Evolutionary conservation across 2,113 vertebrate species (phyloP).

Genomic region (Prionailurus viverrinus): DNA sequence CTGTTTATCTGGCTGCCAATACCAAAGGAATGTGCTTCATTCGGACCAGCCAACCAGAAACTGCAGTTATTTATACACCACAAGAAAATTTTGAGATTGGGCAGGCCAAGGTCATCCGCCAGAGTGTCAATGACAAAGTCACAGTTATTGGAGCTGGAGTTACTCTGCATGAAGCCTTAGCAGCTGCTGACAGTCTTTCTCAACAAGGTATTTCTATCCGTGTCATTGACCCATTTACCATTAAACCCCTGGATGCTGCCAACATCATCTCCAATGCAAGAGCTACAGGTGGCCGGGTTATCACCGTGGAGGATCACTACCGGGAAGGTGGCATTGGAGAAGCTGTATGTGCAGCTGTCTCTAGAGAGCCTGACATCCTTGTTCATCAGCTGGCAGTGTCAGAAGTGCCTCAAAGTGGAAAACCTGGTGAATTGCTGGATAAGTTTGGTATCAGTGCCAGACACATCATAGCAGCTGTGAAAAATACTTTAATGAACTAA

Average conservation of each 20-base stretch:
- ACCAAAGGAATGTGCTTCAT: constrained; percentile 94
- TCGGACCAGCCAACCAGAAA: constrained; percentile 90
- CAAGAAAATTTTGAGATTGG: constrained; percentile 92
- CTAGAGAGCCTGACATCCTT: constrained; percentile 88
- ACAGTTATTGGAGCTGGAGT: constrained; percentile 93
- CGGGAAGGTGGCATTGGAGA: constrained; percentile 94
- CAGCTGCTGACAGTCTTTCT: constrained; percentile 89
- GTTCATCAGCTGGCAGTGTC: constrained; percentile 90
- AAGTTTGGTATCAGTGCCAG: constrained; percentile 91
- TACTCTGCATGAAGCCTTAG: constrained; percentile 92
- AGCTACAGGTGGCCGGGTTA: constrained; percentile 89
- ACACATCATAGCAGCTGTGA: constrained; percentile 89
- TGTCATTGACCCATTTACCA: constrained; percentile 93
- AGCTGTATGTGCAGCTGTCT: constrained; percentile 90
- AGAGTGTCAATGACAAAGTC: constrained; percentile 88
- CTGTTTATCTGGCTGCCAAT: constrained; percentile 90
- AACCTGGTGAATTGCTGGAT: constrained; percentile 90
- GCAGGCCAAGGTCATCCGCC: constrained; percentile 90
- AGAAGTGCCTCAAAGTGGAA: constrained; percentile 90
- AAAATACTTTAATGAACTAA: constrained; percentile 88
- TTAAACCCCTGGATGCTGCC: constrained; percentile 92
- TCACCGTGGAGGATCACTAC: constrained; percentile 95
- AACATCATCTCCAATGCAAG: constrained; percentile 90
- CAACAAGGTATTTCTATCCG: constrained; percentile 90
- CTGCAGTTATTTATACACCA: constrained; percentile 88